A percentile compares a stretch with the other conserved stretches of the same genome.
phyloP scores from a whole-genome alignment of 2,113 vertebrate genomes.

The Oncorhynchus mykiss region DNA sequence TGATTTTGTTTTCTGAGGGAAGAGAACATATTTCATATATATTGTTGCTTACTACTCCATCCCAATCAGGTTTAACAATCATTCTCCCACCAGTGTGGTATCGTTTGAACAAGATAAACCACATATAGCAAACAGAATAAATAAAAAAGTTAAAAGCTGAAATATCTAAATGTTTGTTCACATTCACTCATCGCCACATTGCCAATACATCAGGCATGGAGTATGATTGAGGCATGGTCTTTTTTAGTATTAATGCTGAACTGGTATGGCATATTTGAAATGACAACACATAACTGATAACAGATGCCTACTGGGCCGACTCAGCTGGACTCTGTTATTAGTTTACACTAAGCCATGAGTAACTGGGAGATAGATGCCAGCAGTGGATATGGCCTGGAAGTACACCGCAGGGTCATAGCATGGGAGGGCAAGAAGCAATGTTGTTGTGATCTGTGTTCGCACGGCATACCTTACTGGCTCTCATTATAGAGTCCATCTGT shows the following conservation, averaged over 20 bases:
- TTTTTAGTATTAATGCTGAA: neutral
- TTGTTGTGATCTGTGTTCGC: neutral
- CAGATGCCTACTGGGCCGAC: neutral
- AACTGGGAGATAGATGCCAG: conserved; percentile 10
- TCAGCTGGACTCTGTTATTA: conserved; percentile 4
- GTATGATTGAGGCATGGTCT: neutral
- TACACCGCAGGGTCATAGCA: neutral
- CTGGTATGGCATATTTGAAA: neutral
- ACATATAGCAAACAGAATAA: no score
- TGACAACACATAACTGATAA: conserved; percentile 8
- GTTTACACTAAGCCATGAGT: conserved; percentile 1
- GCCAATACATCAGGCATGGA: neutral
- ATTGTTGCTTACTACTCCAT: neutral
- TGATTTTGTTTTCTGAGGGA: conserved; percentile 68
- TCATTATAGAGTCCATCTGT: neutral
- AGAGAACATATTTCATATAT: conserved; percentile 4
- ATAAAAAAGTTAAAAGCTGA: no score
- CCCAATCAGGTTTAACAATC: neutral
- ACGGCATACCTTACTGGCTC: neutral
- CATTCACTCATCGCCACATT: neutral
- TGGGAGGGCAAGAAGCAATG: neutral
- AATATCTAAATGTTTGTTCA: neutral
- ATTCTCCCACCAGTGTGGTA: no score
- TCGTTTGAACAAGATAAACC: no score
- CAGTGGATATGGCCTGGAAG: conserved; percentile 1